Percentiles rank a stretch among this genome's conserved stretches.
These are phyloP conservation scores for Cordilura impudica DNA, from an alignment of 2,888 invertebrate genomes.

Conservation along the genomic window DNA sequence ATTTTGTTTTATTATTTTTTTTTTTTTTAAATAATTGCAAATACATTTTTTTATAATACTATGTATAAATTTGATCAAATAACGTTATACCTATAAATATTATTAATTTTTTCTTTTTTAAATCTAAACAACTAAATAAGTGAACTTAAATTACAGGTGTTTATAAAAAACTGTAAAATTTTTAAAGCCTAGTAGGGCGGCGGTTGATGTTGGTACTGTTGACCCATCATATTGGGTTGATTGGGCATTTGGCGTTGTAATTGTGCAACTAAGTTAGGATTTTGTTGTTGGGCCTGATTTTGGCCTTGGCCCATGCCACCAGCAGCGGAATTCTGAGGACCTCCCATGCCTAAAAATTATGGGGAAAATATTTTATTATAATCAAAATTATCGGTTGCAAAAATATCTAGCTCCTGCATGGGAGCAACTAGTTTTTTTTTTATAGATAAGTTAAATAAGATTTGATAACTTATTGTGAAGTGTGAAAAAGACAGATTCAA, in stretches of 20 bases:
- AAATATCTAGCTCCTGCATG: too few relatives aligned
- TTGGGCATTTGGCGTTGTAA: constrained; percentile 81
- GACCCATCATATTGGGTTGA: constrained; percentile 74
- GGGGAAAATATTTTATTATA: not conserved
- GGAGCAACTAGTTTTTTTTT: too few relatives aligned
- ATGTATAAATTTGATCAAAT: constrained; percentile 54
- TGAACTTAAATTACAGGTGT: constrained; percentile 52
- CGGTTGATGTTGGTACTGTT: constrained; percentile 78
- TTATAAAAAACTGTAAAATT: constrained; percentile 21
- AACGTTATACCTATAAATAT: not conserved
- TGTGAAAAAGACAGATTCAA: too few relatives aligned
- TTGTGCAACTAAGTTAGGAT: constrained; percentile 83
- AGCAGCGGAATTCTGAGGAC: constrained; percentile 70
- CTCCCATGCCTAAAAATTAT: constrained; percentile 70
- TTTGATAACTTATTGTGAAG: too few relatives aligned
- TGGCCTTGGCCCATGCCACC: constrained; percentile 73
- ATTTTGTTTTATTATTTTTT: constrained; percentile 7
- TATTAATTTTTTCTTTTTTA: constrained; percentile 37
- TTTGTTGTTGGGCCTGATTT: constrained; percentile 79
- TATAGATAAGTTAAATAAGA: too few relatives aligned
- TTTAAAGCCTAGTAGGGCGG: constrained; percentile 72
- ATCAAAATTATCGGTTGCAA: too few relatives aligned
- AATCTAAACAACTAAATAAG: constrained; percentile 56
- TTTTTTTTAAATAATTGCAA: constrained; percentile 47
- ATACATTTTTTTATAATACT: constrained; percentile 56